Conservation (phyloP, 2,797 vertebrate species). For the Menidia menidia region DNA sequence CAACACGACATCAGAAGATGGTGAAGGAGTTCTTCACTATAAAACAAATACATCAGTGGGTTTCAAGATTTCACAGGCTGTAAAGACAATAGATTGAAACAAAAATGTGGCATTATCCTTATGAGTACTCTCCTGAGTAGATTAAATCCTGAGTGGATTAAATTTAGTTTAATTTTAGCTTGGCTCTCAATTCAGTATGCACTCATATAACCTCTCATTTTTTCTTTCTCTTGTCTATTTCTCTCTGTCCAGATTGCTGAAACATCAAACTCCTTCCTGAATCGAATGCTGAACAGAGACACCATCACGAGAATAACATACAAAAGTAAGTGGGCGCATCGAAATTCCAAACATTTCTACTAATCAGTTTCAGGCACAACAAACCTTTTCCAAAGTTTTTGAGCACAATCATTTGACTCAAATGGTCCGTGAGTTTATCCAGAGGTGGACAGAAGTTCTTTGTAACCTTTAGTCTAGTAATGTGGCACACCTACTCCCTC, state of each 20-base stretch:
- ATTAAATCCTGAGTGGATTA: slow-evolving; percentile 17
- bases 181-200: slow-evolving; percentile 7
- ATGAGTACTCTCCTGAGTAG: slow-evolving; percentile 7
- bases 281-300: slow-evolving; percentile 99
- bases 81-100: slow-evolving; percentile 48
- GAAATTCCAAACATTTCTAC: neutral
- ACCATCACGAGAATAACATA: slow-evolving; percentile 99
- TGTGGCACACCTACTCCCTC: too few relatives aligned
- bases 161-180: slow-evolving; percentile 25
- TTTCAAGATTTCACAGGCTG: slow-evolving; percentile 29
- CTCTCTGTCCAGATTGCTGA: slow-evolving; percentile 90
- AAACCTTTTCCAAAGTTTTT: neutral
- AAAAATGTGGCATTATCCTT: slow-evolving; percentile 16
- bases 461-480: neutral
- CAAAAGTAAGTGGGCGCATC: slow-evolving; percentile 90
- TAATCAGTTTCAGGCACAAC: neutral
- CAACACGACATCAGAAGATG: slow-evolving; percentile 32
- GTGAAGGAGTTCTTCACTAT: slow-evolving; percentile 28
- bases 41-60: slow-evolving; percentile 39
- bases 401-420: neutral
- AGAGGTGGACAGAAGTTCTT: neutral
- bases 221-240: slow-evolving; percentile 5
- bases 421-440: neutral
- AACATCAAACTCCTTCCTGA: slow-evolving; percentile 96
- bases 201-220: slow-evolving; percentile 5